These are phyloP conservation scores for Steinernema carpocapsae DNA, from an alignment of 2,888 invertebrate species.

Conservation along the genomic window DNA sequence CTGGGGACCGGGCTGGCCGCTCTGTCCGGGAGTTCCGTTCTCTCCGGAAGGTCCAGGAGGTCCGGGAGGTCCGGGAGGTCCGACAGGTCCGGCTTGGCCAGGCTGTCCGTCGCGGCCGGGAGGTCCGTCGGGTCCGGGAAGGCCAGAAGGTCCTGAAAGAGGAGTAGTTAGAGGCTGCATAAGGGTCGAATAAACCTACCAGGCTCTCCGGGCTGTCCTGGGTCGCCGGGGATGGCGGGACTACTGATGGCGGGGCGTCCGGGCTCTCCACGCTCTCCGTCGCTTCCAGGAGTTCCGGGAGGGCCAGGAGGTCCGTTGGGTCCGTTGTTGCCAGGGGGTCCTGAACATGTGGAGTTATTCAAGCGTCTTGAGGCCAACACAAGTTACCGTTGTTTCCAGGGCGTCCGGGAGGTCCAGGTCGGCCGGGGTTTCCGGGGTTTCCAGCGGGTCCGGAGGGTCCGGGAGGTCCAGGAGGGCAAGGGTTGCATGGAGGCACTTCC, in stretches of 20 bases:
- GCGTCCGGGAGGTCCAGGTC: conserved; percentile 64
- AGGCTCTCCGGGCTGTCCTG: conserved; percentile 63
- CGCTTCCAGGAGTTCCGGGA: conserved; percentile 54
- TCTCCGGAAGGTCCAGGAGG: conserved; percentile 54
- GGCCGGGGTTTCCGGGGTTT: conserved; percentile 53
- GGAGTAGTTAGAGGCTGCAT: neutral
- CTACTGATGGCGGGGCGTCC: conserved; percentile 58
- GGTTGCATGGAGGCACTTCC: conserved; percentile 68
- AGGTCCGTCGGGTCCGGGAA: conserved; percentile 60
- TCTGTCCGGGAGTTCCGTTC: conserved; percentile 41
- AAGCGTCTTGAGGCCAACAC: neutral
- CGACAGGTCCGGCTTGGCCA: conserved; percentile 46
- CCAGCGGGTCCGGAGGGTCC: conserved; percentile 61
- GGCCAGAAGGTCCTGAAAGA: conserved; percentile 36
- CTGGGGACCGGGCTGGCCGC: conserved; percentile 44
- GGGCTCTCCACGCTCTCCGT: conserved; percentile 62
- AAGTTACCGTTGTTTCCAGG: conserved; percentile 53
- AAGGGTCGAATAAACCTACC: conserved; percentile 34
- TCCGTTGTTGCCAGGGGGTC: conserved; percentile 59
- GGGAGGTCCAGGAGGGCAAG: conserved; percentile 66
- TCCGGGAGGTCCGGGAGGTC: conserved; percentile 62
- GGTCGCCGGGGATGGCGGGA: conserved; percentile 65
- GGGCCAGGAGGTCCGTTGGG: conserved; percentile 64
- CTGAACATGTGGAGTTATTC: conserved; percentile 39
- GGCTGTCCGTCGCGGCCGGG: conserved; percentile 64